These are phyloP conservation scores for Drosophila melanogaster DNA, from an alignment of 1,140 invertebrate species.

Conservation along the genomic window DNA sequence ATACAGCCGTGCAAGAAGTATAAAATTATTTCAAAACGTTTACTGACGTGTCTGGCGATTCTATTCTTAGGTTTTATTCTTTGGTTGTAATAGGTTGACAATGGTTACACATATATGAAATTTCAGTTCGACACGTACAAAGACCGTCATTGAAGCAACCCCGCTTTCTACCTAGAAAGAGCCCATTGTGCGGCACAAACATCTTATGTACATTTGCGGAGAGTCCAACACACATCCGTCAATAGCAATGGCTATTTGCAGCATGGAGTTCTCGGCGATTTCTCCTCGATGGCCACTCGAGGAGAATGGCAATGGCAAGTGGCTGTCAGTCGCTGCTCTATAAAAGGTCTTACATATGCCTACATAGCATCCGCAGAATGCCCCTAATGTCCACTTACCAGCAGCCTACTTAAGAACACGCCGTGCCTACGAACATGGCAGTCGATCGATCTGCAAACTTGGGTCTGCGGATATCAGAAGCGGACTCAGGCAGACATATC, in stretches of 20 bases:
- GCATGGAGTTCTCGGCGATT: constrained; percentile 60
- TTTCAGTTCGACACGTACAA: not conserved
- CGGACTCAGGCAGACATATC: constrained; percentile 22
- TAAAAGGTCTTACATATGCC: constrained; percentile 77
- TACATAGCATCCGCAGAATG: constrained; percentile 64
- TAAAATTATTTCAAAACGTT: too few relatives aligned
- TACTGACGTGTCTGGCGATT: too few relatives aligned
- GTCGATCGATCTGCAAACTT: constrained; percentile 22
- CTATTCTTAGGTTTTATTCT: too few relatives aligned
- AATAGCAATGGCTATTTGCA: constrained; percentile 43
- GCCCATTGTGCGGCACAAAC: not conserved
- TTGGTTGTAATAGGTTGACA: too few relatives aligned
- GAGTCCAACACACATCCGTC: constrained; percentile 35
- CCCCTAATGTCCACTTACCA: constrained; percentile 79
- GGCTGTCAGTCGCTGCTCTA: constrained; percentile 65
- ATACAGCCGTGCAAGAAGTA: too few relatives aligned
- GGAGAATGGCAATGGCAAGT: constrained; percentile 63
- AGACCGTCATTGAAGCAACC: constrained; percentile 9
- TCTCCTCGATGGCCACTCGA: constrained; percentile 48
- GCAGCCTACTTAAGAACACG: constrained; percentile 74
- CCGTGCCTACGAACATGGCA: constrained; percentile 68
- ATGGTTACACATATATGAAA: not conserved
- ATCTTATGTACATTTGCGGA: constrained; percentile 20
- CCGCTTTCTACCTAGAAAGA: constrained; percentile 19
- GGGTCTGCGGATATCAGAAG: constrained; percentile 7